Base-by-base conservation (phyloP, 2,113 vertebrate genomes). In the Pachyramphus minor region DNA sequence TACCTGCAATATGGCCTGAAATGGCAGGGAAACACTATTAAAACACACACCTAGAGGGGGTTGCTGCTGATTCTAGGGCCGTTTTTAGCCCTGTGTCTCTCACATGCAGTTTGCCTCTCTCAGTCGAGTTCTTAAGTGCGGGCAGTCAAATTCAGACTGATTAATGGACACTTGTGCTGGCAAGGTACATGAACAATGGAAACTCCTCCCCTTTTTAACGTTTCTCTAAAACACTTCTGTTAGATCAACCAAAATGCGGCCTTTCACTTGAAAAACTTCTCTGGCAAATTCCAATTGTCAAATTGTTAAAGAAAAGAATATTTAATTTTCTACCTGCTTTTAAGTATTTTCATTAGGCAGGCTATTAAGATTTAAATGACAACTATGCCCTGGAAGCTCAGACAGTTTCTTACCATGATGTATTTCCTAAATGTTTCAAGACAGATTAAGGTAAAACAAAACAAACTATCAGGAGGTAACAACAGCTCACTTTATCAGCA, bases 361-460 rank as follows among this genome's bases (percentile, higher is more conserved):
- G 55, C 60, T 56, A 64, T 62, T 89, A 88, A 86, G 25, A 91
- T 75, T 93, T 83, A 83, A 95, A 89, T 66, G 23, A 94, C 66
- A 68, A 53, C 28, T 79, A 80, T 55, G 66, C 2, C 13, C 27
- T 27, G 39, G n/a, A 58, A 62, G 13, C 30, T 93, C 33, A 6
- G 8, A 96, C 12, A 80, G 39, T 59, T 67, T 90, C 42, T 39
- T 82, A 63, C 33, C 22, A 37, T 41, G 63, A 90, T 49, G 49
- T 23, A 37, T 69, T 92, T 95, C 75, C 71, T 62, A 91, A 90
- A 69, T 66, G 42, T 79, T 93, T 84, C 90, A 62, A 84, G 64
- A 79, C 20, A 85, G 58, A 72, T 84, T 81, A 92, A 73, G 45
- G 62, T 77, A 85, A 89, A 81, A 93, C 33, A 89, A 94, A 96